phyloP scores from a whole-genome alignment of 2,888 invertebrate species.

The Cantharis rustica region DNA sequence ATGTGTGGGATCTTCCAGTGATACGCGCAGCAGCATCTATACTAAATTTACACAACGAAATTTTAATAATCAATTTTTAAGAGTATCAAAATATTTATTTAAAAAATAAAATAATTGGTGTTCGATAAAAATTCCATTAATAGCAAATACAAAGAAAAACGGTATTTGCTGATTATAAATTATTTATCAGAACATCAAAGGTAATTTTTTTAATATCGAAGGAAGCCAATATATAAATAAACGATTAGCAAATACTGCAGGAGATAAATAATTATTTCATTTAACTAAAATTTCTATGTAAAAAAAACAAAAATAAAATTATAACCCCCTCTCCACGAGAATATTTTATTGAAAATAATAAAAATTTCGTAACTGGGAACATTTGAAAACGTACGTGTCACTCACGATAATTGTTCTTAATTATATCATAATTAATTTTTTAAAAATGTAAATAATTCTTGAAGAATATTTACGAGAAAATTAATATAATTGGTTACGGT shows the following conservation, averaged over 20 bases:
- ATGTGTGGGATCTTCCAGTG: too few relatives aligned
- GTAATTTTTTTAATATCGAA: neutral
- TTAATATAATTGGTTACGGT: constrained; percentile 3
- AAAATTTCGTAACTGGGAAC: neutral
- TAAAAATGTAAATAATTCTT: neutral
- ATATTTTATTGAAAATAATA: neutral
- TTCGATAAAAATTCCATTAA: neutral
- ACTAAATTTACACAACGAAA: too few relatives aligned
- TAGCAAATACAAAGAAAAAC: neutral
- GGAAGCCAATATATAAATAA: neutral
- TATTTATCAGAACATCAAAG: neutral
- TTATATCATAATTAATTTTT: neutral
- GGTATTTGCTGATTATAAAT: neutral
- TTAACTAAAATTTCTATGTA: neutral
- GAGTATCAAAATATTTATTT: neutral
- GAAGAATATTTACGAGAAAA: neutral
- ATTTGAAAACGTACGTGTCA: neutral
- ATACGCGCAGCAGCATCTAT: too few relatives aligned
- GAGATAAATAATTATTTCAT: neutral
- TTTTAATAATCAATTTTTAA: neutral
- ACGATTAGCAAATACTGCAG: neutral
- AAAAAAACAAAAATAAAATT: neutral
- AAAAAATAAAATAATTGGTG: neutral
- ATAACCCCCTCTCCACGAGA: neutral
- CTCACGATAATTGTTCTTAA: neutral